Conservation (phyloP, 2,113 vertebrate species). For the Nothobranchius kuhntae region DNA sequence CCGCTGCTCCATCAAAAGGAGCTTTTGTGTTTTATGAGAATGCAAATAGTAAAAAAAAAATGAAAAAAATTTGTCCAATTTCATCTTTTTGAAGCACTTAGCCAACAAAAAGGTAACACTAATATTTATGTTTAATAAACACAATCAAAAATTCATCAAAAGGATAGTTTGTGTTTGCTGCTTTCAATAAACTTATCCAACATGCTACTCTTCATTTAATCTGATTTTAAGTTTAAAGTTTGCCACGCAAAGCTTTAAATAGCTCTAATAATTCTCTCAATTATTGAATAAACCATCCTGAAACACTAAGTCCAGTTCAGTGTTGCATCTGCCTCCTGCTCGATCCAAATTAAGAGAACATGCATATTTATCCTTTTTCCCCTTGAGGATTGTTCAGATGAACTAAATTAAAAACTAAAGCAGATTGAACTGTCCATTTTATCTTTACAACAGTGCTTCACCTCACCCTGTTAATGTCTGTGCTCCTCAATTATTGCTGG, state of each 20-base stretch:
- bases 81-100: background rate
- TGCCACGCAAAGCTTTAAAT: no score
- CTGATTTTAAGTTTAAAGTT: no score
- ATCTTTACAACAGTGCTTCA: constrained; percentile 37
- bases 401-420: constrained; percentile 25
- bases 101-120: no score
- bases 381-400: constrained; percentile 3
- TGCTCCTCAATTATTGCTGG: constrained; percentile 25
- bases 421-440: constrained; percentile 21
- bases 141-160: no score
- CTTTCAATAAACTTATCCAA: no score
- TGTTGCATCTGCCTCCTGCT: constrained; percentile 3
- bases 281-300: background rate
- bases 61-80: background rate
- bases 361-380: constrained; percentile 3
- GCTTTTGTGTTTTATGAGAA: no score
- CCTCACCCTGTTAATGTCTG: constrained; percentile 36
- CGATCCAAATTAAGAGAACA: constrained; percentile 4
- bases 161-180: no score
- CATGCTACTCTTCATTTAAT: no score
- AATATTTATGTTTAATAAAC: no score
- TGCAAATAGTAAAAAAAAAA: background rate
- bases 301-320: background rate
- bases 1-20: no score
- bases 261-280: background rate